phyloP scores from a whole-genome alignment of 2,888 invertebrate genomes.

The Coelinius sp. region DNA sequence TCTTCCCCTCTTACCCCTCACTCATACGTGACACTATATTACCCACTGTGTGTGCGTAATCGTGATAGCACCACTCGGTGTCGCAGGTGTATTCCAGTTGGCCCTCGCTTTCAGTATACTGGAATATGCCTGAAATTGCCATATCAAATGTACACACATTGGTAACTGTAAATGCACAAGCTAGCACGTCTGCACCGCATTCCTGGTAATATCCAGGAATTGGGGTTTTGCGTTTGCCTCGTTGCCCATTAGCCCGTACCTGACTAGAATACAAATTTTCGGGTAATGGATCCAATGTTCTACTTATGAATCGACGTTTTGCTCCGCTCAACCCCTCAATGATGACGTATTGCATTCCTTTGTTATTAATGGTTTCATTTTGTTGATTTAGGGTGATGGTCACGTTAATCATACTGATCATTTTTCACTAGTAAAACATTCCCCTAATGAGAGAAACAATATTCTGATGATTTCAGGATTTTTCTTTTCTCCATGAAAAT shows the following conservation, averaged over 20 bases:
- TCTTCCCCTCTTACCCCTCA: constrained; percentile 4
- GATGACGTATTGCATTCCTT: background rate
- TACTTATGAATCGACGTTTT: constrained; percentile 25
- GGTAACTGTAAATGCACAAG: constrained; percentile 47
- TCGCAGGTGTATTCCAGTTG: constrained; percentile 41
- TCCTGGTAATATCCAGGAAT: constrained; percentile 57
- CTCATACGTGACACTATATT: constrained; percentile 23
- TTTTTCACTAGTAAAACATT: too few relatives aligned
- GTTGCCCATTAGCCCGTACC: constrained; percentile 42
- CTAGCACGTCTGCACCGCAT: constrained; percentile 42
- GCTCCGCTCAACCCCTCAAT: background rate
- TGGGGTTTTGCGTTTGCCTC: constrained; percentile 54
- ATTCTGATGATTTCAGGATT: too few relatives aligned
- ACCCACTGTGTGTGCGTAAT: constrained; percentile 34
- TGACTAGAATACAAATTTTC: constrained; percentile 34
- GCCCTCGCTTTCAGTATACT: constrained; percentile 35
- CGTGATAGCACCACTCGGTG: constrained; percentile 38
- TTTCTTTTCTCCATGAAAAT: too few relatives aligned
- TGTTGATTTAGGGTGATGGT: background rate
- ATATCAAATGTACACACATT: constrained; percentile 43
- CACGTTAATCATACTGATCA: background rate
- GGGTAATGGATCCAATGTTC: constrained; percentile 17
- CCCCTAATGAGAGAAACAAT: too few relatives aligned
- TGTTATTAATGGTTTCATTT: background rate
- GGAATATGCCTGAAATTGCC: constrained; percentile 46